These are phyloP conservation scores for Dromas ardeola DNA, from an alignment of 2,113 vertebrate genomes.

Conservation along the genomic window DNA sequence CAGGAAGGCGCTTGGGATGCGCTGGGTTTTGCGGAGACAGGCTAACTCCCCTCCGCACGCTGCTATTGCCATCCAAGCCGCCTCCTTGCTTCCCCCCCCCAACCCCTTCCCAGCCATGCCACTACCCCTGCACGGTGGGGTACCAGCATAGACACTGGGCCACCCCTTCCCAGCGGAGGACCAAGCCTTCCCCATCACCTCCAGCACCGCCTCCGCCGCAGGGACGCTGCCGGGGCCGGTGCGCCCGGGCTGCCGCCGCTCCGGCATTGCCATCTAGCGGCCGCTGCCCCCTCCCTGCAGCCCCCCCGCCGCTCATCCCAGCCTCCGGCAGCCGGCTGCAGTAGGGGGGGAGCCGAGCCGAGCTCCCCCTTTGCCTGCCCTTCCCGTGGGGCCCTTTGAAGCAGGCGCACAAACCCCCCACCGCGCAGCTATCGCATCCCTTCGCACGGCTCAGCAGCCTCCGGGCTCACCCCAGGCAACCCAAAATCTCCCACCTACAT, in stretches of 20 bases:
- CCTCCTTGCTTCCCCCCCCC: not conserved
- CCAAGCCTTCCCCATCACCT: not conserved
- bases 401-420: not conserved
- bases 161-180: not conserved
- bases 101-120: too few relatives aligned
- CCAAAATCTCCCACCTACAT: rapidly evolving
- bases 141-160: rapidly evolving
- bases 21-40: not conserved
- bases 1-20: not conserved
- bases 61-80: rapidly evolving
- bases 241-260: not conserved
- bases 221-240: not conserved
- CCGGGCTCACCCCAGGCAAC: not conserved
- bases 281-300: not conserved
- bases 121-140: rapidly evolving
- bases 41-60: too few relatives aligned
- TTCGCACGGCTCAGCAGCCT: not conserved
- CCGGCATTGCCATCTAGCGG: constrained; percentile 49
- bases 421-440: not conserved
- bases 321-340: not conserved
- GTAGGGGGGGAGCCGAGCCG: not conserved
- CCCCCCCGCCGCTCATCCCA: not conserved
- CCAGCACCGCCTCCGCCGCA: not conserved
- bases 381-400: not conserved
- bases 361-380: not conserved